Percentiles rank a stretch among this genome's conserved stretches.
phyloP scores from a whole-genome alignment of 2,797 vertebrate genomes.

The Phataginus tetradactyla region DNA sequence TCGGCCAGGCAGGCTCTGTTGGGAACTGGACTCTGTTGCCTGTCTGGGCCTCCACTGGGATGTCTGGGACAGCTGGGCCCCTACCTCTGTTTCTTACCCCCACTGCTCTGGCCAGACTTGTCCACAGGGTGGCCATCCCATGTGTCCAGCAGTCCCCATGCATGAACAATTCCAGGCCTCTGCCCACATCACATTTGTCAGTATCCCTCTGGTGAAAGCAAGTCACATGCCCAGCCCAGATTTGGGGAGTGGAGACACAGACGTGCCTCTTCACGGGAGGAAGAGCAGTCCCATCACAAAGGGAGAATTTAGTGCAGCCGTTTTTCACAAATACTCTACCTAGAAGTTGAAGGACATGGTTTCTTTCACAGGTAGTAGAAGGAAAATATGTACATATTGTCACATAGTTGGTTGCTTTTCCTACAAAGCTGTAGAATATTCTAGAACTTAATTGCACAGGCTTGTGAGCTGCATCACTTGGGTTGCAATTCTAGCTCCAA shows the following conservation, averaged over 20 bases:
- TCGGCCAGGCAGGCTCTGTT: not conserved
- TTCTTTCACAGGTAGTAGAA: not conserved
- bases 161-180: accelerated
- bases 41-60: not conserved
- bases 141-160: no score
- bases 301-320: not conserved
- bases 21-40: accelerated
- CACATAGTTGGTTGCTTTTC: not conserved
- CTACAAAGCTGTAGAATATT: not conserved
- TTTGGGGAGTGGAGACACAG: not conserved
- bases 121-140: not conserved
- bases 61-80: not conserved
- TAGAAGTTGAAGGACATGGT: not conserved
- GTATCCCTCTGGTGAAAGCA: not conserved
- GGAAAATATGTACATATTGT: not conserved
- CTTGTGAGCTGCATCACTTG: not conserved
- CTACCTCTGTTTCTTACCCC: not conserved
- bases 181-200: not conserved
- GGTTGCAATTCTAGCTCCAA: not conserved
- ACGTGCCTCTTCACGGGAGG: no score
- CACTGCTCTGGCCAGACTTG: not conserved
- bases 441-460: not conserved
- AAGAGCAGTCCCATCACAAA: not conserved
- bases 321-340: not conserved
- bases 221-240: not conserved